phyloP scores from a whole-genome alignment of 2,888 invertebrate species.

The Strigamia maritima region DNA sequence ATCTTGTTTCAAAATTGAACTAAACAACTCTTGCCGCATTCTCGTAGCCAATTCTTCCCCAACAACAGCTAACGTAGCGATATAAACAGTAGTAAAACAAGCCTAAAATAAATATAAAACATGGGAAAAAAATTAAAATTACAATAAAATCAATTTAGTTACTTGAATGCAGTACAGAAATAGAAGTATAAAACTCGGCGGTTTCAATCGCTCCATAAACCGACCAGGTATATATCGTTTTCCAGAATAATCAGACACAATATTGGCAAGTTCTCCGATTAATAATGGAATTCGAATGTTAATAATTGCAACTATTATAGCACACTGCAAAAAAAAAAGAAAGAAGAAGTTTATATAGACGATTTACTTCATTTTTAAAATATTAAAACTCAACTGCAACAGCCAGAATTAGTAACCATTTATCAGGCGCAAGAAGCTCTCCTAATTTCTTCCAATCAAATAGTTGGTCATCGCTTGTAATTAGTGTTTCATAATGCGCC shows the following conservation, averaged over 20 bases:
- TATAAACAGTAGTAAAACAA: constrained; percentile 82
- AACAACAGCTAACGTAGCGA: constrained; percentile 76
- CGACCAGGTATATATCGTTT: constrained; percentile 50
- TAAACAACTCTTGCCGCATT: constrained; percentile 77
- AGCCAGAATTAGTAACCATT: constrained; percentile 72
- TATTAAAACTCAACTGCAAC: constrained; percentile 60
- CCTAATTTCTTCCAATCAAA: constrained; percentile 78
- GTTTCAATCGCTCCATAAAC: constrained; percentile 63
- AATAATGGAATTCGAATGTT: constrained; percentile 85
- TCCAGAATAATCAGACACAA: constrained; percentile 58
- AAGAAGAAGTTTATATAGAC: not conserved
- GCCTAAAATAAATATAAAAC: constrained; percentile 62
- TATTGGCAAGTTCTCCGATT: constrained; percentile 78
- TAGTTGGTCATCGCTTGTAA: too few species aligned
- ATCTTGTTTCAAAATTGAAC: constrained; percentile 78
- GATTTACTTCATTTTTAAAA: constrained; percentile 1
- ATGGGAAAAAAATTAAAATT: not conserved
- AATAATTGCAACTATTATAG: constrained; percentile 77
- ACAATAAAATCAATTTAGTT: too few species aligned
- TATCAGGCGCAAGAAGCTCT: constrained; percentile 69
- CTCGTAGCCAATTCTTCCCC: constrained; percentile 83
- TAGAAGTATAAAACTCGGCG: constrained; percentile 66
- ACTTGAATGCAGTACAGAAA: constrained; percentile 73
- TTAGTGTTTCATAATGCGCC: too few species aligned
- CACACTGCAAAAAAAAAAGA: constrained; percentile 66